These are phyloP conservation scores for Baccha elongata DNA, from an alignment of 2,888 invertebrate species.

Conservation along the genomic window DNA sequence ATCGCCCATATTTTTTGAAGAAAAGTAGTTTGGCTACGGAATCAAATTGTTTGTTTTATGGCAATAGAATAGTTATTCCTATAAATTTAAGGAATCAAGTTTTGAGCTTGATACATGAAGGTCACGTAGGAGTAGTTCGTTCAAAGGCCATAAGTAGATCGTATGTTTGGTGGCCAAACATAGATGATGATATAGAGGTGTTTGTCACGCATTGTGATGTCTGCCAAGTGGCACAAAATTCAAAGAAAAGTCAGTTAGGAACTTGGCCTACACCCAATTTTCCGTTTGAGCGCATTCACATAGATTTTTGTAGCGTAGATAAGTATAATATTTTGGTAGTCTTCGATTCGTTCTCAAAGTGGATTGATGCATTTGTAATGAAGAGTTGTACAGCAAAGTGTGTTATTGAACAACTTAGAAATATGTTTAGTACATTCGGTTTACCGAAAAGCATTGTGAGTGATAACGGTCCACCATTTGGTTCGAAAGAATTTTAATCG, in stretches of 20 bases:
- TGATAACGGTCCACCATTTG: constrained; percentile 23
- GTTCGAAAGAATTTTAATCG: background rate
- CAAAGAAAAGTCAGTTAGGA: background rate
- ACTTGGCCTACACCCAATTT: constrained; percentile 32
- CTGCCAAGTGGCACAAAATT: constrained; percentile 28
- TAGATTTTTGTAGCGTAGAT: constrained; percentile 57
- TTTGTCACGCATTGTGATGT: constrained; percentile 67
- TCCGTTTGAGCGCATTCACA: constrained; percentile 70
- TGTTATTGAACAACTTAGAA: constrained; percentile 10
- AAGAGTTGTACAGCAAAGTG: background rate
- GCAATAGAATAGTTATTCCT: constrained; percentile 69
- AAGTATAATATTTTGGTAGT: background rate
- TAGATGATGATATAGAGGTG: constrained; percentile 76
- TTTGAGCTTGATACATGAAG: constrained; percentile 70
- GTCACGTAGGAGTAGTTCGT: constrained; percentile 76
- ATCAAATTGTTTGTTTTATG: constrained; percentile 54
- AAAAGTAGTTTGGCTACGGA: constrained; percentile 33
- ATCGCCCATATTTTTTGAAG: constrained; percentile 47
- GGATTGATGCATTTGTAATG: constrained; percentile 23
- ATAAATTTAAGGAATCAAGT: constrained; percentile 47
- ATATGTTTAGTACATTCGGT: constrained; percentile 14
- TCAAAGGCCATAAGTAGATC: constrained; percentile 76
- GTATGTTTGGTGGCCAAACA: constrained; percentile 77
- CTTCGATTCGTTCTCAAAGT: constrained; percentile 5
- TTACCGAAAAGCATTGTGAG: constrained; percentile 6